These are phyloP conservation scores for Cataglyphis cursor DNA, from an alignment of 2,888 invertebrate genomes.

Conservation along the genomic window DNA sequence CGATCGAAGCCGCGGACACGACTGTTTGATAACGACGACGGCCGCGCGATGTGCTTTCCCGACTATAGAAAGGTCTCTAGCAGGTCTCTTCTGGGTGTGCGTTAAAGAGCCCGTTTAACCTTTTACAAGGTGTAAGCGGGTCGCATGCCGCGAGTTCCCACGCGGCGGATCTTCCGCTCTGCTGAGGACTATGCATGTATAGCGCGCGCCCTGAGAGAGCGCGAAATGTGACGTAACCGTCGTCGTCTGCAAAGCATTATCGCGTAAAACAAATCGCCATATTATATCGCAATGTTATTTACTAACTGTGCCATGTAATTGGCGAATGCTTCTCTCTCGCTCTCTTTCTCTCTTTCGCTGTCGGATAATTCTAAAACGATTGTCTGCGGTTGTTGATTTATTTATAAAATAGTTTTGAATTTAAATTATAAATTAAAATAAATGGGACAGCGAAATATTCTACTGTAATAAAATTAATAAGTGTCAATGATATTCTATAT, in stretches of 20 bases:
- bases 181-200: slow-evolving; percentile 56
- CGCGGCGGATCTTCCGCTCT: slow-evolving; percentile 76
- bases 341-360: neutral
- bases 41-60: slow-evolving; percentile 74
- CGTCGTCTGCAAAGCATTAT: slow-evolving; percentile 14
- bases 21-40: slow-evolving; percentile 74
- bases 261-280: slow-evolving; percentile 43
- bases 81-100: slow-evolving; percentile 73
- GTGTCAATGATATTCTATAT: no score
- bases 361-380: neutral
- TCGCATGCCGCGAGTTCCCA: slow-evolving; percentile 80
- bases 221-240: slow-evolving; percentile 51
- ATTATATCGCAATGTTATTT: slow-evolving; percentile 46
- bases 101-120: slow-evolving; percentile 82
- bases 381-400: neutral
- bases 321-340: neutral
- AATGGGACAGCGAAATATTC: neutral
- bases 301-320: slow-evolving; percentile 20
- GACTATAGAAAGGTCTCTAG: slow-evolving; percentile 75
- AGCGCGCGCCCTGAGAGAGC: slow-evolving; percentile 56
- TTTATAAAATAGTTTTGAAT: no score
- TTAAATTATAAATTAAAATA: neutral
- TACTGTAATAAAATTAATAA: neutral
- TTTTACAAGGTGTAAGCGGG: slow-evolving; percentile 77
- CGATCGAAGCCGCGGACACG: slow-evolving; percentile 68